Conservation (phyloP, 2,113 vertebrate species). For the Seriola rivoliana region DNA sequence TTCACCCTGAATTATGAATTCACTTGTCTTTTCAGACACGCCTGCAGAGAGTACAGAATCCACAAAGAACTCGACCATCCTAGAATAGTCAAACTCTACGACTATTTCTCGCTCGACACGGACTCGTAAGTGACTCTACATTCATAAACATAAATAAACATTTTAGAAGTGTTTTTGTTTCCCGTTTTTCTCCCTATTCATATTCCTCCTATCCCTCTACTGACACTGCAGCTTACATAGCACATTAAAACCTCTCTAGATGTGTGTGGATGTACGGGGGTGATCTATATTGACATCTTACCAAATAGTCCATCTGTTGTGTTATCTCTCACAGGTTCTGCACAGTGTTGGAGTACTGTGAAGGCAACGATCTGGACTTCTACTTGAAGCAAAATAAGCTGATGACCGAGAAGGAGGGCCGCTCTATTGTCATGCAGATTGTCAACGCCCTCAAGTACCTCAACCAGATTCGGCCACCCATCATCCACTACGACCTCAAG, state of each 20-base stretch:
- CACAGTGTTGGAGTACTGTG: slow-evolving; percentile 97
- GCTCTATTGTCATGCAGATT: slow-evolving; percentile 97
- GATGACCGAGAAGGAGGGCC: slow-evolving; percentile 95
- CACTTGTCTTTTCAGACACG: slow-evolving; percentile 85
- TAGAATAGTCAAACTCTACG: slow-evolving; percentile 96
- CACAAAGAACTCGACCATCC: slow-evolving; percentile 98
- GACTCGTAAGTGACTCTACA: slow-evolving; percentile 91
- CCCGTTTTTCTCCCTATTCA: too few relatives aligned
- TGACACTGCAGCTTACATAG: too few relatives aligned
- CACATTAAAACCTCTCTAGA: too few relatives aligned
- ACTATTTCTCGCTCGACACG: slow-evolving; percentile 96
- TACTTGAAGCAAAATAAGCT: slow-evolving; percentile 98
- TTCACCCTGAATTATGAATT: neutral
- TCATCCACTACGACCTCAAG: slow-evolving; percentile 98
- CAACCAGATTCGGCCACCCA: slow-evolving; percentile 96
- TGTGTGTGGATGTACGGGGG: neutral
- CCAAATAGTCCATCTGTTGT: neutral
- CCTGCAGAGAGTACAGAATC: slow-evolving; percentile 97
- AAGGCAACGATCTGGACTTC: slow-evolving; percentile 97
- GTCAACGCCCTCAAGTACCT: slow-evolving; percentile 97
- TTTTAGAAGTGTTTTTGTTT: too few relatives aligned
- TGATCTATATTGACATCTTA: neutral
- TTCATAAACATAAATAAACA: too few relatives aligned
- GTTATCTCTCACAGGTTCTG: slow-evolving; percentile 88
- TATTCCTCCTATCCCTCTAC: too few relatives aligned